Conservation (phyloP, 37 sponge, comb jelly and placozoan species). For the Ephydatia muelleri region DNA sequence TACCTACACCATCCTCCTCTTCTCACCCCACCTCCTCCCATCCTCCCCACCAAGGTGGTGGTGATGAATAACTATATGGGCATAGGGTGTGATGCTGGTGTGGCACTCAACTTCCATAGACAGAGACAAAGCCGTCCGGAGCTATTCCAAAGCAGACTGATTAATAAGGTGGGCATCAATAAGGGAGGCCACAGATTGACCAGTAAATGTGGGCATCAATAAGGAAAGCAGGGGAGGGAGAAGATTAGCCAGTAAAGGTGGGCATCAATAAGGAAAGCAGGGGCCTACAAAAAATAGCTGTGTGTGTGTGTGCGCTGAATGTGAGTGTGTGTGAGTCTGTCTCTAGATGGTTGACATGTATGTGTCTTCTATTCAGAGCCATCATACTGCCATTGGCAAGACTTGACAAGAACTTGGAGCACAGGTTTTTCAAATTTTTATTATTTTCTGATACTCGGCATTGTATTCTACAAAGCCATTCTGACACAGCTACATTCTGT, state of each 20-base stretch:
- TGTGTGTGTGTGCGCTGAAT: conserved; percentile 22
- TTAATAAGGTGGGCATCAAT: conserved; percentile 78
- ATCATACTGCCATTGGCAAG: no score
- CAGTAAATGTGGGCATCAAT: not conserved
- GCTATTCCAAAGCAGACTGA: conserved; percentile 78
- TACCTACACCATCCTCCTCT: no score
- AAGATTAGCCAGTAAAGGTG: not conserved
- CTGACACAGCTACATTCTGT: no score
- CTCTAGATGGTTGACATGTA: not conserved
- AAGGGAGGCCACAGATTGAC: not conserved
- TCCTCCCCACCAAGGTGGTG: conserved; percentile 46
- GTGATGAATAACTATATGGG: conserved; percentile 91
- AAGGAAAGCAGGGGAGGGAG: not conserved
- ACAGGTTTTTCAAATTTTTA: no score
- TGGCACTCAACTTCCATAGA: conserved; percentile 89
- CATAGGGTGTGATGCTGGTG: conserved; percentile 91
- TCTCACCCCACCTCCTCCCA: not conserved
- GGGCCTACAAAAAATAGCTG: no score
- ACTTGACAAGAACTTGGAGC: no score
- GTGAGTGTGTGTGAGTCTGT: conserved; percentile 16
- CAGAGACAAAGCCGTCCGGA: conserved; percentile 79
- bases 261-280: not conserved
- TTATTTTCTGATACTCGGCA: no score
- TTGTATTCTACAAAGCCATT: no score
- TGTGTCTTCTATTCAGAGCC: no score